Percentiles rank a stretch among this genome's conserved stretches.
phyloP scores from a whole-genome alignment of 2,113 vertebrate genomes.

The Excalfactoria chinensis region DNA sequence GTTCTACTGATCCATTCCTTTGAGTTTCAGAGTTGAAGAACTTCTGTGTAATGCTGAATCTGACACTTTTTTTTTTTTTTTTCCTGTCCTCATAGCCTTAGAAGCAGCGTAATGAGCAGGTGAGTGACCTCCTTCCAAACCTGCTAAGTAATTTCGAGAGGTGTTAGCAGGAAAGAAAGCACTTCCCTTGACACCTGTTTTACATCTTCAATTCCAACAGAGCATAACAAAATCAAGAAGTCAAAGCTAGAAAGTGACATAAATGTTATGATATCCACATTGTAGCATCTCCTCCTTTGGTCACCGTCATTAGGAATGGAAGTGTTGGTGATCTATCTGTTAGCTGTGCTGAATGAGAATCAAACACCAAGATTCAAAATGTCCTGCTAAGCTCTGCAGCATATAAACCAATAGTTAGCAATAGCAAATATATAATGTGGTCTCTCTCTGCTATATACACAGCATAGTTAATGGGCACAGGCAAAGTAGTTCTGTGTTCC shows the following conservation, averaged over 20 bases:
- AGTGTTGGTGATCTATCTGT: background rate
- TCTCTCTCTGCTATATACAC: background rate
- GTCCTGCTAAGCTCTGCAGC: background rate
- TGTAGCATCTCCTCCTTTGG: background rate
- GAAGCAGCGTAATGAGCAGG: background rate
- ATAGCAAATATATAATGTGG: background rate
- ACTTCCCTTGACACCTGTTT: background rate
- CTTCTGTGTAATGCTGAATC: background rate
- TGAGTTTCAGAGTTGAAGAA: background rate
- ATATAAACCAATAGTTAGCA: background rate
- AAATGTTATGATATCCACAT: background rate
- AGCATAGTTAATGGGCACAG: background rate
- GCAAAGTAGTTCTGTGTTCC: background rate
- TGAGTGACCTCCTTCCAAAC: background rate
- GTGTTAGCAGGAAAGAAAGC: background rate
- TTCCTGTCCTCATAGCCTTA: background rate
- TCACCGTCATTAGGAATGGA: background rate
- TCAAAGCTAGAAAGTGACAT: background rate
- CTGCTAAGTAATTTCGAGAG: background rate
- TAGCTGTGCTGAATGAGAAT: background rate
- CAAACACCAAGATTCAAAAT: background rate
- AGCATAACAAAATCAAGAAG: conserved; percentile 3
- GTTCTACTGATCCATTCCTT: background rate
- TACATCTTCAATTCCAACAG: background rate
- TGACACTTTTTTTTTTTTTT: background rate